Percentiles rank a stretch among this genome's conserved stretches.
phyloP scores from a whole-genome alignment of 2,113 vertebrate species.

The Eurystomus gularis region DNA sequence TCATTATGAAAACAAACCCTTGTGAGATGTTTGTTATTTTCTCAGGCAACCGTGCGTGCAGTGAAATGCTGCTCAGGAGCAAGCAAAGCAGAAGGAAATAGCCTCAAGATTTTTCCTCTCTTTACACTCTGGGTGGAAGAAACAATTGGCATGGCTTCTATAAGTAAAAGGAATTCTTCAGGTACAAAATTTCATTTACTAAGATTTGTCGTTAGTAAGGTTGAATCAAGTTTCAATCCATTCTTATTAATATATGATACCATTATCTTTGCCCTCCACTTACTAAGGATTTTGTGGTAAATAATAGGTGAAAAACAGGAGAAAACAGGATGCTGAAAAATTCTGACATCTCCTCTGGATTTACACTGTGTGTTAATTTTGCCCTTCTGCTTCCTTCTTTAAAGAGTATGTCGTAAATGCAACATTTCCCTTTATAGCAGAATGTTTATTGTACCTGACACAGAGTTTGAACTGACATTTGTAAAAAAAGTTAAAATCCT shows the following conservation, averaged over 20 bases:
- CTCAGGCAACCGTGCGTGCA: background rate
- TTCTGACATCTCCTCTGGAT: background rate
- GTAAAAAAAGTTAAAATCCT: background rate
- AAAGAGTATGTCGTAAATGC: background rate
- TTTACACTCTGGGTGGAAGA: background rate
- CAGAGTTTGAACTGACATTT: background rate
- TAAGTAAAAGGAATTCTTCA: background rate
- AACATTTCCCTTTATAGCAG: background rate
- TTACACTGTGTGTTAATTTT: background rate
- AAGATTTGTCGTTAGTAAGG: background rate
- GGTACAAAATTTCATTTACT: conserved; percentile 22
- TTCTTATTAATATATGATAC: background rate
- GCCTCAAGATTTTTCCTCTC: background rate
- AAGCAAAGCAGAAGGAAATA: background rate
- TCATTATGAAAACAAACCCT: background rate
- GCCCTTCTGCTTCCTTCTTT: background rate
- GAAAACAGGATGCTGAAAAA: background rate
- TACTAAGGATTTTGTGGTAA: background rate
- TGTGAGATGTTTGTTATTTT: background rate
- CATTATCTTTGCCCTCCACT: background rate
- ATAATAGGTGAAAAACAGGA: background rate
- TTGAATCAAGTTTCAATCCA: background rate
- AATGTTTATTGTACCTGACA: background rate
- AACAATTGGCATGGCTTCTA: conserved; percentile 40
- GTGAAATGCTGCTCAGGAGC: background rate